Evolutionary conservation across 2,113 vertebrate genomes (phyloP), one percentile per base, ranked within the genome.

Genomic region (Petrocephalus microphthalmus): DNA sequence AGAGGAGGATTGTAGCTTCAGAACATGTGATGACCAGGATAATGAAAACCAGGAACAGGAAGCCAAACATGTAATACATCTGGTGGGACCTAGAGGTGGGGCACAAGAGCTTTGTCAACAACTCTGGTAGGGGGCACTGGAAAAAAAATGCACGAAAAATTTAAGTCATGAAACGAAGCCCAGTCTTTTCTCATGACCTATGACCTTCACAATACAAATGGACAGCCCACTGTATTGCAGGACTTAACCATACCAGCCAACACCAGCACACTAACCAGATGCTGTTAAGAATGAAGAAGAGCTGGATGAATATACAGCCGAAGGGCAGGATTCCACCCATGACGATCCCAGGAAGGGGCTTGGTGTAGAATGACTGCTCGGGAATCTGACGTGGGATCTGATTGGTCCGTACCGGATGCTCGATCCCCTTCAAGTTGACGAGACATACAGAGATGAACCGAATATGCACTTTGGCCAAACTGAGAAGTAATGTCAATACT

Each of bases 41-140:
- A 93, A 97, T 97, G 92, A 97, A 97, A 85, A 98, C 96, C 92
- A 99, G 95, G 92, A 99, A 99, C 0, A 99, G 95, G 94, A 99
- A 99, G 87, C 98, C 98, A 93, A 99, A 99, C 98, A 99, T 99
- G 92, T 97, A 97, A 94, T 99, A 99, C 97, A 98, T 97, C 94
- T 98, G 97, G 95, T 97, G 97, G 64, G 97, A 99, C 97, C 96
- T 97, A 93, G 54, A 95, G 93, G 90, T 37, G 52, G 49, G 17
- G 71, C 5, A 56, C 0, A 22, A 56, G 52, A 85, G 29, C 25
- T 37, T 42, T 22, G 52, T 53, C 47, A 85, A 37, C 47, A 29
- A 53, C 84, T 42, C 25, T 37, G 2, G 49, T 37, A 37, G 13
- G 47, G 11, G 13, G 25, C n/a, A 81, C 19, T 45, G 37, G 64